Evolutionary conservation across 2,888 invertebrate species (phyloP), one percentile per base, ranked within the genome.

Genomic region (Aricia artaxerxes): DNA sequence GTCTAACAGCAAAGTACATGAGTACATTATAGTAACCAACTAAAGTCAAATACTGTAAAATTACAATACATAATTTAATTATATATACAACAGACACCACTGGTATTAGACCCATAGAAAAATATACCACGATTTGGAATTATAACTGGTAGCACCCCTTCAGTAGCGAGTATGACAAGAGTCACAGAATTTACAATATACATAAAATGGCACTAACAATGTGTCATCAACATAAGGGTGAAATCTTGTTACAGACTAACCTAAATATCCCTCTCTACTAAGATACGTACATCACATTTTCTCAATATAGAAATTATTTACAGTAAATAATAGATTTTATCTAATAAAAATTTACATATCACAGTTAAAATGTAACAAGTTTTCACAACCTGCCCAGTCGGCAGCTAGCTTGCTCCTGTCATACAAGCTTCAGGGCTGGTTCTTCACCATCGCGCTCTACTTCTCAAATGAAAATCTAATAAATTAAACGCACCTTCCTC

Each of bases 401-500:
- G 92, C 91, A 90, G 90, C 89, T 90, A 92, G 93, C 93, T 94
- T 91, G 94, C 94, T 94, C 94, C 94, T 94, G 94, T 95, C 95
- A 95, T 95, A 94, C 95, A 93, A 94, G 94, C 94, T 93, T 92
- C 92, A 93, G 94, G 94, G 94, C 94, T 91, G 92, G 94, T 93
- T 91, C 92, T 94, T 95, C 95, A 95, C 95, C 95, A 95, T 89
- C 95, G 93, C 94, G 95, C 95, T 91, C 95, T 92, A 93, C 92
- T 94, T 91, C 95, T 89, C 89, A 95, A 92, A 88, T 95, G 94
- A 89, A 95, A 95, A 91, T 95, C 95, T 92, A 95, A 89, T 89
- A 95, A 92, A 92, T 94, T 94, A 92, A 95, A 95, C 95, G 94
- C 94, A 95, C 94, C 94, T 95, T 95, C 95, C 85, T 95, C 95